phyloP scores from a whole-genome alignment of 2,113 vertebrate species.

The Melanotaenia duboulayi region DNA sequence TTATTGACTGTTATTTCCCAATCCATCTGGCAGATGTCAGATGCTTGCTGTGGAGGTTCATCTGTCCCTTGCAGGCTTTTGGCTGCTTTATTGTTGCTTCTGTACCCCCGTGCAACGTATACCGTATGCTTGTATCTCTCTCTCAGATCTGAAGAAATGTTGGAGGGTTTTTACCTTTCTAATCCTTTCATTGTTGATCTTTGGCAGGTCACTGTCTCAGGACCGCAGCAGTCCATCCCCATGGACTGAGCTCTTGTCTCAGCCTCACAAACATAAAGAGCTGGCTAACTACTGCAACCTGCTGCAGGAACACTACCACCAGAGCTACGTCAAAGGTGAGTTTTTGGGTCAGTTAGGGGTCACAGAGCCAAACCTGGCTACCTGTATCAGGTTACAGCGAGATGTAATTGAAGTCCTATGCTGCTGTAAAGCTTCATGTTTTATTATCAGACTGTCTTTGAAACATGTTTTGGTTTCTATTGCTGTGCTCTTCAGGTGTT shows the following conservation, averaged over 20 bases:
- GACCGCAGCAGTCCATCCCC: slow-evolving; percentile 86
- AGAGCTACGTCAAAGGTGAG: slow-evolving; percentile 80
- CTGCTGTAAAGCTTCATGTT: neutral
- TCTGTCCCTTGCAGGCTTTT: slow-evolving; percentile 18
- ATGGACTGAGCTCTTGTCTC: slow-evolving; percentile 87
- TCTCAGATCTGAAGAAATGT: too few species aligned
- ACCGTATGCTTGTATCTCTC: too few species aligned
- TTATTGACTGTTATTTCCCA: neutral
- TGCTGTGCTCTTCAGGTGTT: slow-evolving; percentile 78
- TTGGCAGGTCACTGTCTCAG: slow-evolving; percentile 88
- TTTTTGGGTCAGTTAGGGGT: too few species aligned
- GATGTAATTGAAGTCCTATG: too few species aligned
- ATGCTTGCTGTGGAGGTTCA: slow-evolving; percentile 28
- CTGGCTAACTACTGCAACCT: slow-evolving; percentile 90
- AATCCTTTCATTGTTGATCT: neutral
- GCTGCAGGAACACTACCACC: slow-evolving; percentile 95
- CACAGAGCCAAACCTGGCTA: too few species aligned
- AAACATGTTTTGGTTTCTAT: neutral
- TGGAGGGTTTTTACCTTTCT: too few species aligned
- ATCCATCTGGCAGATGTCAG: neutral
- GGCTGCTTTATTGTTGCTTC: slow-evolving; percentile 19
- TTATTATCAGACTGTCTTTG: too few species aligned
- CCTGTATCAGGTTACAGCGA: too few species aligned
- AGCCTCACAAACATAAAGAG: slow-evolving; percentile 90
- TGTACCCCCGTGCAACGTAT: too few species aligned